These are phyloP conservation scores for Acrossocheilus wenchowensis DNA, from an alignment of 2,797 vertebrate genomes.

Conservation along the genomic window DNA sequence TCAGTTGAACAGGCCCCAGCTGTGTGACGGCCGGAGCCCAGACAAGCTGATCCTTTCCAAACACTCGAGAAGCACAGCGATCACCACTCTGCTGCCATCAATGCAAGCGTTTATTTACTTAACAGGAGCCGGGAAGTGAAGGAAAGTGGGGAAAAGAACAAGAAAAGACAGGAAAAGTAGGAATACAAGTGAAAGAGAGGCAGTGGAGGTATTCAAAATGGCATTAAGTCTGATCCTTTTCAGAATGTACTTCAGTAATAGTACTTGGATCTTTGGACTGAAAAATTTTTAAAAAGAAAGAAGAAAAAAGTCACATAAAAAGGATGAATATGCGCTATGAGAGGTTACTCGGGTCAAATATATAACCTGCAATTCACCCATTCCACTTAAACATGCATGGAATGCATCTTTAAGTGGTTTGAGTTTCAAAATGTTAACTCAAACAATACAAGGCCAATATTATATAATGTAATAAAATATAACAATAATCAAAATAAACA, in stretches of 20 bases:
- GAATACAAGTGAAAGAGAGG: conserved; percentile 4
- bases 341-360: not conserved
- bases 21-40: conserved; percentile 49
- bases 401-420: not conserved
- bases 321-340: not conserved
- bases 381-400: not conserved
- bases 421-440: not conserved
- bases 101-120: conserved; percentile 54
- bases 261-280: not conserved
- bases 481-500: conserved; percentile 11
- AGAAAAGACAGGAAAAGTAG: not conserved
- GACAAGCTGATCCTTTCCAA: conserved; percentile 60
- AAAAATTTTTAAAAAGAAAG: not conserved
- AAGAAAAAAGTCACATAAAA: not conserved
- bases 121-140: conserved; percentile 18
- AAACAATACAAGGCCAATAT: not conserved
- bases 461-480: not conserved
- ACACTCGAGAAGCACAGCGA: conserved; percentile 37
- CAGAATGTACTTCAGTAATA: conserved; percentile 6
- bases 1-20: conserved; percentile 39
- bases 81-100: conserved; percentile 46
- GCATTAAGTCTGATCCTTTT: conserved; percentile 22
- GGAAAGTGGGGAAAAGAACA: conserved; percentile 18
- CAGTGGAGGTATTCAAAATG: not conserved
- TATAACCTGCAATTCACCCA: not conserved